These are phyloP conservation scores for Geotrypetes seraphini DNA, from an alignment of 2,797 vertebrate species.

Conservation along the genomic window DNA sequence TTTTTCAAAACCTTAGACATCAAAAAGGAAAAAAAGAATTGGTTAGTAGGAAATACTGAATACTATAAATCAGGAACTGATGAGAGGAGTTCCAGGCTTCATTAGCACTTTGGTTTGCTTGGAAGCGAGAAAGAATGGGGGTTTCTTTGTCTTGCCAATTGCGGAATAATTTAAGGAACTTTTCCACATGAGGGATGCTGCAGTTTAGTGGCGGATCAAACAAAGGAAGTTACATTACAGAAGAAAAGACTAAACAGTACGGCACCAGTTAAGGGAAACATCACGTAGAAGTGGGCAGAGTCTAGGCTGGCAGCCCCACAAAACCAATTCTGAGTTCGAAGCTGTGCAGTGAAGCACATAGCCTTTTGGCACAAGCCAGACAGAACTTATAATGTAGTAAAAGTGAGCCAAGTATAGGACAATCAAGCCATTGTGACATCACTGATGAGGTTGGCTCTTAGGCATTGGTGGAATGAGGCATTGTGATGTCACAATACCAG, in stretches of 20 bases:
- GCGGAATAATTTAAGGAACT: constrained; percentile 24
- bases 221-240: constrained; percentile 49
- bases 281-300: constrained; percentile 30
- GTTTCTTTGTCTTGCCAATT: constrained; percentile 33
- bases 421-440: too few species aligned
- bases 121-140: constrained; percentile 26
- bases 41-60: too few species aligned
- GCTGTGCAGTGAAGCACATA: constrained; percentile 27
- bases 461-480: too few species aligned
- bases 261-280: constrained; percentile 45
- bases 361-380: constrained; percentile 15
- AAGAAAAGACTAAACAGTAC: constrained; percentile 49
- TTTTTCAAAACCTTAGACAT: too few species aligned
- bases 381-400: not conserved
- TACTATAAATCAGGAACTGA: too few species aligned
- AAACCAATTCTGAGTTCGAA: not conserved
- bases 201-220: constrained; percentile 44
- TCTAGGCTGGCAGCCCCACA: constrained; percentile 1
- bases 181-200: constrained; percentile 35
- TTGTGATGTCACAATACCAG: too few species aligned
- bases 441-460: too few species aligned
- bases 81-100: too few species aligned
- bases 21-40: too few species aligned
- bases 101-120: not conserved
- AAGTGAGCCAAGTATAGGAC: too few species aligned